Evolutionary conservation across 2,113 vertebrate species (phyloP).

Genomic region (Rallus limicola): DNA sequence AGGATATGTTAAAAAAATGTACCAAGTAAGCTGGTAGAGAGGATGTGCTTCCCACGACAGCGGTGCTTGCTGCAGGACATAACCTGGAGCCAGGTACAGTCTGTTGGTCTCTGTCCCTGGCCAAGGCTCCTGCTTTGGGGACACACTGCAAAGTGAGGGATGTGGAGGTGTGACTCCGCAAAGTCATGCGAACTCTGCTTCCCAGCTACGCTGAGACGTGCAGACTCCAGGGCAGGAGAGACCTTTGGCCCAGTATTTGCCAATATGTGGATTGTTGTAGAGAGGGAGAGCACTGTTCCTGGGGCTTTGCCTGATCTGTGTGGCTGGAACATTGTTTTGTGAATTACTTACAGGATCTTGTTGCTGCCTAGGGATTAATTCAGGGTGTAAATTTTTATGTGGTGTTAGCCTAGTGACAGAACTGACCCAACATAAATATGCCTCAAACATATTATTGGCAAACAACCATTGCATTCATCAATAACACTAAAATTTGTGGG

Average conservation of each 20-base stretch:
- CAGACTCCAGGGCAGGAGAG: background rate
- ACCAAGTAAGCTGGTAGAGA: accelerated
- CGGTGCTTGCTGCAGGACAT: background rate
- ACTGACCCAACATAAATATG: background rate
- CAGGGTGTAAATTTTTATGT: background rate
- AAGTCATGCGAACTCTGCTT: background rate
- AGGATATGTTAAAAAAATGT: background rate
- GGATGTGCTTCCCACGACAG: background rate
- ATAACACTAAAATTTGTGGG: background rate
- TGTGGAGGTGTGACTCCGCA: background rate
- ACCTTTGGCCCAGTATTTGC: background rate
- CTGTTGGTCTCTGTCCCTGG: accelerated
- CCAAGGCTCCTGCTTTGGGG: background rate
- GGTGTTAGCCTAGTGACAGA: too few relatives aligned
- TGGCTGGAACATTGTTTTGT: background rate
- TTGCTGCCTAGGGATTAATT: background rate
- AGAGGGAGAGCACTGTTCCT: background rate
- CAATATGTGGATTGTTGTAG: background rate
- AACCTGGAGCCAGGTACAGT: background rate
- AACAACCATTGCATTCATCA: background rate
- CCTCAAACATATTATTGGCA: background rate
- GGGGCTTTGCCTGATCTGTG: background rate
- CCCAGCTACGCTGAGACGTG: accelerated
- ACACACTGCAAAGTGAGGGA: accelerated
- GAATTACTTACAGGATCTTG: background rate